Evolutionary conservation across 2,888 invertebrate species (phyloP).

Genomic region (Tachina lurida): DNA sequence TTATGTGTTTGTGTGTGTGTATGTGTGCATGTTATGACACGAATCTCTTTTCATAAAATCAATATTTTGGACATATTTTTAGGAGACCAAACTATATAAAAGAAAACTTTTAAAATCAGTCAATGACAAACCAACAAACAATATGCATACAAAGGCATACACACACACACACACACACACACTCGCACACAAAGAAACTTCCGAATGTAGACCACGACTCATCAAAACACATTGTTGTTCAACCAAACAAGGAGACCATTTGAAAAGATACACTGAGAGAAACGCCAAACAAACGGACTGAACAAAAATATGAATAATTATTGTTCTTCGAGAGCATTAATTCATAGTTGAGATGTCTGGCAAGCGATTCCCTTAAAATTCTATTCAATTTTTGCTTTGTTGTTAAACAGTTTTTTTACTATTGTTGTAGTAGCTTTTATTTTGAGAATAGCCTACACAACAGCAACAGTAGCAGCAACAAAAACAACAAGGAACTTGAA

Average conservation of each 20-base stretch:
- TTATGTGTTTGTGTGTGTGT: neutral
- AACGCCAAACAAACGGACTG: neutral
- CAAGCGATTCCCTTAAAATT: slow-evolving; percentile 46
- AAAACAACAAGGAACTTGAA: slow-evolving; percentile 50
- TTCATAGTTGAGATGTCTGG: slow-evolving; percentile 39
- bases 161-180: neutral
- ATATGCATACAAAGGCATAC: neutral
- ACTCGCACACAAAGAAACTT: neutral
- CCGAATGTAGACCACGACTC: slow-evolving; percentile 22
- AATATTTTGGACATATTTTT: slow-evolving; percentile 12
- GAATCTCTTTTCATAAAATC: slow-evolving; percentile 1
- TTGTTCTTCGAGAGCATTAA: slow-evolving; percentile 39
- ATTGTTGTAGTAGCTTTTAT: slow-evolving; percentile 51
- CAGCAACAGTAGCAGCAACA: slow-evolving; percentile 22
- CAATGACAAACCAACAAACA: neutral
- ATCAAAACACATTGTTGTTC: neutral
- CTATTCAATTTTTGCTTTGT: slow-evolving; percentile 30
- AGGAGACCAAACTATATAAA: neutral
- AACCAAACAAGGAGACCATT: neutral
- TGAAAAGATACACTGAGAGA: slow-evolving; percentile 12
- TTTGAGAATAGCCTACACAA: slow-evolving; percentile 43
- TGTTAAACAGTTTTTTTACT: slow-evolving; percentile 29
- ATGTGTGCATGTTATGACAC: neutral
- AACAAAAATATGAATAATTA: slow-evolving; percentile 13
- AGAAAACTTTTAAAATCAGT: slow-evolving; percentile 6